Evolutionary conservation across 2,113 vertebrate species (phyloP).

Genomic region (Siphamia tubifer): DNA sequence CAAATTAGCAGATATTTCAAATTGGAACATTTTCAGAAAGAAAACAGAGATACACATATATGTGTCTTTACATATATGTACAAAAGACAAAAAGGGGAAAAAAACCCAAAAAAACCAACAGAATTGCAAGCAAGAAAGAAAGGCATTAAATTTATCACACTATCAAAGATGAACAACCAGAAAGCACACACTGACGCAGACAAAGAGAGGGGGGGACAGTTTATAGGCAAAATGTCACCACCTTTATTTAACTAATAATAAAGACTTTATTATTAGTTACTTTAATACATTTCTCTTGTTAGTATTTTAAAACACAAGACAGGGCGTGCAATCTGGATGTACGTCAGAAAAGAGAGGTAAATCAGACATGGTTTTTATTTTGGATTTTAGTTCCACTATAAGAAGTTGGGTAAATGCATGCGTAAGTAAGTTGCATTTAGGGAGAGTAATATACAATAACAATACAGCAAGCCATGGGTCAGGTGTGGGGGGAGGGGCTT

Average conservation of each 20-base stretch:
- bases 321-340: constrained; percentile 93
- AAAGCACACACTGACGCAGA: constrained; percentile 86
- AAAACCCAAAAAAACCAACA: no score
- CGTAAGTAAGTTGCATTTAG: constrained; percentile 99
- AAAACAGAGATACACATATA: constrained; percentile 74
- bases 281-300: constrained; percentile 72
- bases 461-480: constrained; percentile 86
- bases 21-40: constrained; percentile 71
- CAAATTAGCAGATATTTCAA: constrained; percentile 58
- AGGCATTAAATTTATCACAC: constrained; percentile 80
- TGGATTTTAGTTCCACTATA: constrained; percentile 86
- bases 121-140: constrained; percentile 80
- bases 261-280: constrained; percentile 76
- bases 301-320: constrained; percentile 79
- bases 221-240: constrained; percentile 69
- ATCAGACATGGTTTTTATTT: constrained; percentile 80
- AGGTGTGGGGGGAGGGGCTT: constrained; percentile 20
- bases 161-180: constrained; percentile 90
- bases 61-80: constrained; percentile 72
- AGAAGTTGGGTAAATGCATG: constrained; percentile 87
- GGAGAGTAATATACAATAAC: constrained; percentile 90
- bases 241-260: constrained; percentile 84
- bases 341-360: constrained; percentile 87
- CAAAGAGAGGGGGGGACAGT: constrained; percentile 79
- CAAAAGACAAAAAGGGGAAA: constrained; percentile 68